Conservation (phyloP, 2,888 invertebrate genomes). For the Nomada flava region DNA sequence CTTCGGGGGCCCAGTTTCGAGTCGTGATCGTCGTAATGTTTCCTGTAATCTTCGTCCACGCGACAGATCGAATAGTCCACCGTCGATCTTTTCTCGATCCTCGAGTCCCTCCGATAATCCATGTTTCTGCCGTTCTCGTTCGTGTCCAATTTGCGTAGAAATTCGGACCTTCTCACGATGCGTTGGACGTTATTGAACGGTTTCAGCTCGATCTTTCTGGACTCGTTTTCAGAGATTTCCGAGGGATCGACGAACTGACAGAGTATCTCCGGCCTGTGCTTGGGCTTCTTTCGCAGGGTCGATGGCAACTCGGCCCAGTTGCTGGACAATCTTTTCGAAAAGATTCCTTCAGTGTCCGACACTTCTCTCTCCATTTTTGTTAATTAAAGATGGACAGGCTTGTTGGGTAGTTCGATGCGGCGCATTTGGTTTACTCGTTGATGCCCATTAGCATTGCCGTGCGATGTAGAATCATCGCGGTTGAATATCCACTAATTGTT, state of each 20-base stretch:
- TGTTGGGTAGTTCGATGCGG: not conserved
- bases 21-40: slow-evolving; percentile 77
- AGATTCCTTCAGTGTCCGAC: slow-evolving; percentile 80
- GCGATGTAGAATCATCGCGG: not conserved
- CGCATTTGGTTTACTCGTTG: slow-evolving; percentile 21
- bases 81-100: slow-evolving; percentile 63
- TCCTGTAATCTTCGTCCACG: slow-evolving; percentile 77
- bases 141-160: slow-evolving; percentile 77
- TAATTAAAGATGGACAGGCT: slow-evolving; percentile 1
- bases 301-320: slow-evolving; percentile 84
- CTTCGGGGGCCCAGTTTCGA: slow-evolving; percentile 61
- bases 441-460: not conserved
- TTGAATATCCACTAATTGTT: not conserved
- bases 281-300: slow-evolving; percentile 81
- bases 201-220: slow-evolving; percentile 70
- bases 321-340: slow-evolving; percentile 77
- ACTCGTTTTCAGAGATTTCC: slow-evolving; percentile 80
- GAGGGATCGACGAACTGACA: slow-evolving; percentile 82
- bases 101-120: slow-evolving; percentile 55
- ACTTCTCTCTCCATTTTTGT: slow-evolving; percentile 81
- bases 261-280: slow-evolving; percentile 81
- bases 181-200: slow-evolving; percentile 71
- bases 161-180: slow-evolving; percentile 79
- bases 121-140: slow-evolving; percentile 66
- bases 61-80: slow-evolving; percentile 59